These are phyloP conservation scores for Nanorana parkeri DNA, from an alignment of 2,113 vertebrate species.

Conservation along the genomic window DNA sequence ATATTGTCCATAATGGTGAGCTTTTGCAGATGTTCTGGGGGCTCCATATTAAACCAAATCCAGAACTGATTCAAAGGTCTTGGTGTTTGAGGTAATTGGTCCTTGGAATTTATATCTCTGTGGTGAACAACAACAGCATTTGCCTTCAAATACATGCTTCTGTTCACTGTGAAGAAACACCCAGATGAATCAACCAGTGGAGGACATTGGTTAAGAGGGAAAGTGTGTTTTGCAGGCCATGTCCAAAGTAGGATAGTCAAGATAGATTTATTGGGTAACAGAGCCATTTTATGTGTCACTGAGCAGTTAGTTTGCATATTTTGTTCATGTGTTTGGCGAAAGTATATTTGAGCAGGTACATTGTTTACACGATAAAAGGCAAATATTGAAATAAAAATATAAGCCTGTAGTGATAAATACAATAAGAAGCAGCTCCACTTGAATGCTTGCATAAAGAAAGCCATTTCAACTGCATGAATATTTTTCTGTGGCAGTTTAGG, in stretches of 20 bases:
- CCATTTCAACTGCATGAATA: neutral
- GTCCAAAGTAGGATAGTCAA: conserved; percentile 26
- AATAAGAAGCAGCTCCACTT: neutral
- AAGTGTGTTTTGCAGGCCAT: conserved; percentile 7
- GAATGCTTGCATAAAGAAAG: neutral
- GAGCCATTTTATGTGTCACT: neutral
- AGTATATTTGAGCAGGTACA: neutral
- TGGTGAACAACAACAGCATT: conserved; percentile 33
- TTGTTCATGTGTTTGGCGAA: neutral
- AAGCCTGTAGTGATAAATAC: neutral
- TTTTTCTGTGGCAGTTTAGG: too few species aligned
- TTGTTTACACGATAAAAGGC: neutral
- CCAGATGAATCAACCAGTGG: neutral
- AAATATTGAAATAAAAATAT: neutral
- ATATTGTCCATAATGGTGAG: conserved; percentile 36
- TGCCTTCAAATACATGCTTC: neutral
- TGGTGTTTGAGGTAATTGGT: neutral
- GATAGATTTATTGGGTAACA: conserved; percentile 58
- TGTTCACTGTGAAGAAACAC: conserved; percentile 11
- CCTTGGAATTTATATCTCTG: conserved; percentile 28
- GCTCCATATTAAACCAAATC: conserved; percentile 40
- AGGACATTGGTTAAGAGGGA: conserved; percentile 17
- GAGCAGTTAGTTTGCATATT: neutral
- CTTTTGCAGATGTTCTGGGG: conserved; percentile 6
- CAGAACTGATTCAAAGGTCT: conserved; percentile 32